Conservation (phyloP, 2,888 invertebrate species). For the Brassicogethes aeneus region DNA sequence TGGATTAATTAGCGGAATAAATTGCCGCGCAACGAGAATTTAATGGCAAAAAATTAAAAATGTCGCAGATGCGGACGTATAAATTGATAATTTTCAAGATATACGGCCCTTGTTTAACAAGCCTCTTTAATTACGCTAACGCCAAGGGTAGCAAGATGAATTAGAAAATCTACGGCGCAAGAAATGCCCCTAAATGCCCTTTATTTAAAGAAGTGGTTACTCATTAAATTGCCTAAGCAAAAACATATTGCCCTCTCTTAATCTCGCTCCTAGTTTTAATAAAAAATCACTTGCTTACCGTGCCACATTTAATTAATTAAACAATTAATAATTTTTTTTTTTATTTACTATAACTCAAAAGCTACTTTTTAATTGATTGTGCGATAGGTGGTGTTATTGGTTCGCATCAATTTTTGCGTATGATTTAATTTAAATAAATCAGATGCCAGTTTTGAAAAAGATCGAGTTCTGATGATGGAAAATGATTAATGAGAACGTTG, state of each 20-base stretch:
- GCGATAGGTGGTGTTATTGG: neutral
- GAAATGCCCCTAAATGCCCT: constrained; percentile 15
- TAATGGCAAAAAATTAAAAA: constrained; percentile 42
- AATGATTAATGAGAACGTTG: no score
- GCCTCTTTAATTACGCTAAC: constrained; percentile 32
- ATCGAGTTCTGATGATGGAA: neutral
- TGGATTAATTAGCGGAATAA: constrained; percentile 39
- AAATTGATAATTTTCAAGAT: constrained; percentile 41
- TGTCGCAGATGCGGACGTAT: constrained; percentile 40
- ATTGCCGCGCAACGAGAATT: constrained; percentile 36
- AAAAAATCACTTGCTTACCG: neutral
- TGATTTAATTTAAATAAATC: neutral
- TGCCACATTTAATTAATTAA: neutral
- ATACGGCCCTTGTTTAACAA: constrained; percentile 36
- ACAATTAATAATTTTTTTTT: no score
- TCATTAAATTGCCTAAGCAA: neutral
- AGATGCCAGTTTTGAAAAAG: neutral
- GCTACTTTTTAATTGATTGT: neutral
- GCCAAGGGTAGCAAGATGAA: constrained; percentile 32
- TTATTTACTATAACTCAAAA: neutral
- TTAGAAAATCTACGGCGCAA: constrained; percentile 28
- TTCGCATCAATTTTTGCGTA: neutral
- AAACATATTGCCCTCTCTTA: neutral
- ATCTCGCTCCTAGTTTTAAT: neutral
- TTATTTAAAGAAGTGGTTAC: constrained; percentile 7